A percentile compares a stretch with the other conserved stretches of the same genome.
Conservation (phyloP, 1,140 invertebrate species). For the Aphelenchoides besseyi region DNA sequence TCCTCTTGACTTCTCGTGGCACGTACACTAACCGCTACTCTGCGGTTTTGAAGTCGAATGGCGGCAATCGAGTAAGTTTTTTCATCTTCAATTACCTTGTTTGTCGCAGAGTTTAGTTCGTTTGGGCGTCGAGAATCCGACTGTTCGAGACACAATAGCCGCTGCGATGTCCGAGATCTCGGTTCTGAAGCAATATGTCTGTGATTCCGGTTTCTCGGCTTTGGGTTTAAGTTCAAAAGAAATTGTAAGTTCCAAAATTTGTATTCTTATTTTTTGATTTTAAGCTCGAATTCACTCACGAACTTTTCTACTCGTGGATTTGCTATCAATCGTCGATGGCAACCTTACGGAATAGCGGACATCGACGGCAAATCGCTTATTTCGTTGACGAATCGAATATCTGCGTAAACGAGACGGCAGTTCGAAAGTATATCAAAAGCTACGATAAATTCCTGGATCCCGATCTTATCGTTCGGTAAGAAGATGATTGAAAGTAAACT, state of each 20-base stretch:
- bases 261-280: not conserved
- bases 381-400: not conserved
- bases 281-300: not conserved
- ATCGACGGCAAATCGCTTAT: not conserved
- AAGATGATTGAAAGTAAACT: not conserved
- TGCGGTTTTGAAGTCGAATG: not conserved
- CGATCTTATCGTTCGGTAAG: not conserved
- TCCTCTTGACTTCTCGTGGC: not conserved
- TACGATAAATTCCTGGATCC: not conserved
- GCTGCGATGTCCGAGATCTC: not conserved
- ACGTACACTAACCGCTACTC: not conserved
- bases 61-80: not conserved
- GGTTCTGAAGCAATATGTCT: not conserved
- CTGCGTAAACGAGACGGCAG: not conserved
- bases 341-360: not conserved
- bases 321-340: not conserved
- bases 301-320: slow-evolving; percentile 4
- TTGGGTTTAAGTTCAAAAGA: not conserved
- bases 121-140: not conserved
- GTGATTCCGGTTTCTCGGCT: not conserved
- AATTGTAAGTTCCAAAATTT: not conserved
- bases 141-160: not conserved
- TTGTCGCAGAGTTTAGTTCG: not conserved
- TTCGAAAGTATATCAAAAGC: not conserved
- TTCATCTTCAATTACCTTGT: not conserved